Percentiles rank a stretch among this genome's conserved stretches.
Conservation (phyloP, 2,888 invertebrate species). For the Neelides folsomi region DNA sequence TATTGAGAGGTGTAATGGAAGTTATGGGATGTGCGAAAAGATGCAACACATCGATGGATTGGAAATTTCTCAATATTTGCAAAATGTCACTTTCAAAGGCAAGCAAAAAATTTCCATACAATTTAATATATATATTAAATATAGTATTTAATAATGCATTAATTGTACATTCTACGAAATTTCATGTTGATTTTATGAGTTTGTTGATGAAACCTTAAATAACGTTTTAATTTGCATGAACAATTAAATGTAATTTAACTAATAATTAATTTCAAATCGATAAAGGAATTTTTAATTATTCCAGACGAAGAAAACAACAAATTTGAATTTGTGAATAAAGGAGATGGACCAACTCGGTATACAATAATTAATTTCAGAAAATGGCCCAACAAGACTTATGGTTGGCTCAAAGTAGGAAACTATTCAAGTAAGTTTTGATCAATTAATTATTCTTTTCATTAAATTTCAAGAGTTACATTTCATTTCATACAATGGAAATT, state of each 20-base stretch:
- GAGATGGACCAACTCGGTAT: slow-evolving; percentile 45
- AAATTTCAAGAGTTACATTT: too few relatives aligned
- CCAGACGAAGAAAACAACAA: slow-evolving; percentile 41
- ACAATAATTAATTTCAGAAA: slow-evolving; percentile 43
- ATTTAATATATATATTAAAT: not conserved
- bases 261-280: too few relatives aligned
- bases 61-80: slow-evolving; percentile 38
- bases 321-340: slow-evolving; percentile 41
- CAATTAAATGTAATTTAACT: too few relatives aligned
- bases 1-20: slow-evolving; percentile 36
- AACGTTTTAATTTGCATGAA: too few relatives aligned
- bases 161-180: not conserved
- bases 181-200: too few relatives aligned
- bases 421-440: slow-evolving; percentile 38
- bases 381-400: slow-evolving; percentile 34
- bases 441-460: not conserved
- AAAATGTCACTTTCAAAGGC: slow-evolving; percentile 44
- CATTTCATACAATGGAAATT: too few relatives aligned
- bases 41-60: slow-evolving; percentile 40
- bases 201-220: too few relatives aligned
- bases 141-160: not conserved
- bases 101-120: slow-evolving; percentile 8
- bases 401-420: slow-evolving; percentile 42
- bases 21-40: slow-evolving; percentile 38
- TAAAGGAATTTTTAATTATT: slow-evolving; percentile 13